Percentiles rank a stretch among this genome's conserved stretches.
Evolutionary conservation across 1,140 invertebrate genomes (phyloP).

Genomic region (Cherax destructor): DNA sequence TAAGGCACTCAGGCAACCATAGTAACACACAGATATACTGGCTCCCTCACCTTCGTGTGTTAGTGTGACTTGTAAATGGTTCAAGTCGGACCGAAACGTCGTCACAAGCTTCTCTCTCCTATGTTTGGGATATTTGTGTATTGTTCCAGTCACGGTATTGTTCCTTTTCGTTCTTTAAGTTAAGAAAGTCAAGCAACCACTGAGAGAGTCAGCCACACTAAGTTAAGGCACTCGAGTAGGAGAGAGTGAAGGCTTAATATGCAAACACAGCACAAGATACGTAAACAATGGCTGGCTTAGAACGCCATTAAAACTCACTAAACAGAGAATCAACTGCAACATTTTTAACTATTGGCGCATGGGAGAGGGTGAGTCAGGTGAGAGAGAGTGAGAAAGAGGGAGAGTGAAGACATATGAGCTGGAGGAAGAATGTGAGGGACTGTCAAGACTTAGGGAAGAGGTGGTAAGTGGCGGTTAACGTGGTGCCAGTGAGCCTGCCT

Average conservation of each 20-base stretch:
- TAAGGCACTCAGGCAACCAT: too few relatives aligned
- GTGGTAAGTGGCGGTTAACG: neutral
- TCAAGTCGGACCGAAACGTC: too few relatives aligned
- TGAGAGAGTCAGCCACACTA: neutral
- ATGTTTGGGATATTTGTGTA: too few relatives aligned
- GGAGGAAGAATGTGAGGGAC: neutral
- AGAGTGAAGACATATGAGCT: neutral
- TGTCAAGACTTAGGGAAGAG: neutral
- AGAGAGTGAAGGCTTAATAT: too few relatives aligned
- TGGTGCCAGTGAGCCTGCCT: neutral
- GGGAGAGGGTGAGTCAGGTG: neutral
- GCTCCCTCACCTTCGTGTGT: too few relatives aligned
- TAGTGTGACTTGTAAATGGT: too few relatives aligned
- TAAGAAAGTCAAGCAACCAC: neutral
- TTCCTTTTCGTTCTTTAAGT: neutral
- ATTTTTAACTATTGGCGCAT: neutral
- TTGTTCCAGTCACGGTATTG: too few relatives aligned
- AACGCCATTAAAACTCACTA: neutral
- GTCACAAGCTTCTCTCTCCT: too few relatives aligned
- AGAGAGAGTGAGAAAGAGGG: neutral
- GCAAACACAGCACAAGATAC: neutral
- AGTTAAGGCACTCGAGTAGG: neutral
- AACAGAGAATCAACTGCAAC: neutral
- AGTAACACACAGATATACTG: too few relatives aligned
- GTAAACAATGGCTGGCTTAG: neutral